These are phyloP conservation scores for Gymnoscopelus braueri DNA, from an alignment of 2,797 vertebrate species.

Conservation along the genomic window DNA sequence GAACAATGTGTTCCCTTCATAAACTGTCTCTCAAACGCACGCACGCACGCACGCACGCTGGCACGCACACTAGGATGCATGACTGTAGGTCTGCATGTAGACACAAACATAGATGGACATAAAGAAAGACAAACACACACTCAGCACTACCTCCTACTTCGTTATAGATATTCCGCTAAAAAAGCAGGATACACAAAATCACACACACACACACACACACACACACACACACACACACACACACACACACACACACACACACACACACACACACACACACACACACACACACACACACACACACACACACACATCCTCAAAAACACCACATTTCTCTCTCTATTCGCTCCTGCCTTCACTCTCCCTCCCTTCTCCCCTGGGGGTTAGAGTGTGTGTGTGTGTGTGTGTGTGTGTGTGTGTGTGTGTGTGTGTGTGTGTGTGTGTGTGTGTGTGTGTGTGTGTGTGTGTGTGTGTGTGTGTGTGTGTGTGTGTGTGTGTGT, in stretches of 20 bases:
- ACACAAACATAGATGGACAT: too few relatives aligned
- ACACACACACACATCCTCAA: neutral
- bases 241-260: neutral
- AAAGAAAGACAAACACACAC: neutral
- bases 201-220: neutral
- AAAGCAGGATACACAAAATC: neutral
- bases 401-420: constrained; percentile 14
- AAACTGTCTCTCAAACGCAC: neutral
- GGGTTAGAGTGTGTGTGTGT: constrained; percentile 9
- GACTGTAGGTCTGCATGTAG: too few relatives aligned
- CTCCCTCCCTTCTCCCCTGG: constrained; percentile 7
- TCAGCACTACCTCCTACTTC: too few relatives aligned
- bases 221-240: neutral
- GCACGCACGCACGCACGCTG: neutral
- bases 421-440: constrained; percentile 49
- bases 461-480: constrained; percentile 44
- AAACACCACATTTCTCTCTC: neutral
- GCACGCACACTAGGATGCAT: neutral
- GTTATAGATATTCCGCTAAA: too few relatives aligned
- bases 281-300: neutral
- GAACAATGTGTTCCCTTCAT: constrained; percentile 12
- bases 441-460: constrained; percentile 17
- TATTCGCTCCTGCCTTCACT: constrained; percentile 20
- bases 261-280: neutral
- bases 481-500: constrained; percentile 27